phyloP scores from a whole-genome alignment of 2,888 invertebrate species.

The Bembecia ichneumoniformis region DNA sequence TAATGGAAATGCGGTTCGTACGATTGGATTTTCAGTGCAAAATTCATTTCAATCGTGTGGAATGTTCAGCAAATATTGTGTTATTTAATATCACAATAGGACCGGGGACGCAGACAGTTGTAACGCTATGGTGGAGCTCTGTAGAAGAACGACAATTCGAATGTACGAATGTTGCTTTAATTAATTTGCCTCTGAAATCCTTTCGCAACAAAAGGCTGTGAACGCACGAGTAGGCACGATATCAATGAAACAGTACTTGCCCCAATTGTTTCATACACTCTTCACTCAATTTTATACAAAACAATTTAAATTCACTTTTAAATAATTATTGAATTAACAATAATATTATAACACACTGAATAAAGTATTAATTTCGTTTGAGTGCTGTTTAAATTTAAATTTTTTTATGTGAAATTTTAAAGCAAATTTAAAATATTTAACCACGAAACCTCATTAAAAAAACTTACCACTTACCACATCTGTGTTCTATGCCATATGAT shows the following conservation, averaged over 20 bases:
- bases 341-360: not conserved
- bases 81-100: not conserved
- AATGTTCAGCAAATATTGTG: not conserved
- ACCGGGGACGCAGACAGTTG: not conserved
- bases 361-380: not conserved
- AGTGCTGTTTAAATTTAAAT: no score
- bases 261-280: not conserved
- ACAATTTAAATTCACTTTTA: not conserved
- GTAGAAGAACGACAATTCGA: constrained; percentile 1
- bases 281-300: not conserved
- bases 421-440: no score
- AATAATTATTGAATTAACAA: not conserved
- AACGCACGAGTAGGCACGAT: constrained; percentile 3
- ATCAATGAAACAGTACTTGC: not conserved
- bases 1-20: not conserved
- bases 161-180: constrained; percentile 3
- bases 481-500: no score
- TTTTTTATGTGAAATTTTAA: no score
- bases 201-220: constrained; percentile 2
- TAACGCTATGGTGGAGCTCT: constrained; percentile 1
- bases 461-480: no score
- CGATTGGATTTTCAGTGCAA: not conserved
- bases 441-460: no score
- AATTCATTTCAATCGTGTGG: not conserved
- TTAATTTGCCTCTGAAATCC: constrained; percentile 6